Conservation (phyloP, 1,140 invertebrate species). For the Leptopilina clavipes region DNA sequence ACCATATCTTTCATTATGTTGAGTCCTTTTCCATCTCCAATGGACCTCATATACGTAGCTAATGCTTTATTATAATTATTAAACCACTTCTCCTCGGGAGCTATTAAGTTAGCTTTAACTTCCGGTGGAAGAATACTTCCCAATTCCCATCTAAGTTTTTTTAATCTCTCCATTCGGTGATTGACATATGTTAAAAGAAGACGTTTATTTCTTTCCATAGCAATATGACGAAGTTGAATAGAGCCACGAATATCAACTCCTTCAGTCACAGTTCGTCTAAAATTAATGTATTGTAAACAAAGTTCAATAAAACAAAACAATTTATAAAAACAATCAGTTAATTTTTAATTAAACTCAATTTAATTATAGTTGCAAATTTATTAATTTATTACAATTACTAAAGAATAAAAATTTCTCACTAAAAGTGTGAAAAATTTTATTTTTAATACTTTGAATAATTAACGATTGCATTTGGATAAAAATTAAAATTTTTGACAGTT, state of each 20-base stretch:
- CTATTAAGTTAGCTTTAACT: slow-evolving; percentile 86
- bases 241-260: slow-evolving; percentile 34
- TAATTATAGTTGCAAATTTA: too few relatives aligned
- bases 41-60: slow-evolving; percentile 91
- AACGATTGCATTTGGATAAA: too few relatives aligned
- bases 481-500: too few relatives aligned
- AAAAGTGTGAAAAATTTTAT: too few relatives aligned
- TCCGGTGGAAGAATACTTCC: slow-evolving; percentile 92
- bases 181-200: slow-evolving; percentile 93
- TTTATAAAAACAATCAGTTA: too few relatives aligned
- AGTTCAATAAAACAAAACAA: too few relatives aligned
- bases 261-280: slow-evolving; percentile 23
- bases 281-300: too few relatives aligned
- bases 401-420: too few relatives aligned
- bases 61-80: slow-evolving; percentile 90
- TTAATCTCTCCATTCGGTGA: slow-evolving; percentile 86
- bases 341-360: too few relatives aligned
- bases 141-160: slow-evolving; percentile 93
- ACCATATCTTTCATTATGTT: slow-evolving; percentile 92
- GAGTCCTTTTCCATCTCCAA: slow-evolving; percentile 86
- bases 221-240: slow-evolving; percentile 87
- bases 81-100: slow-evolving; percentile 91
- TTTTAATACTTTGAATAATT: too few relatives aligned
- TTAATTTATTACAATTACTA: too few relatives aligned
- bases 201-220: slow-evolving; percentile 90